Percentiles rank a stretch among this genome's conserved stretches.
These are phyloP conservation scores for Pluvialis apricaria DNA, from an alignment of 2,113 vertebrate genomes.

Conservation along the genomic window DNA sequence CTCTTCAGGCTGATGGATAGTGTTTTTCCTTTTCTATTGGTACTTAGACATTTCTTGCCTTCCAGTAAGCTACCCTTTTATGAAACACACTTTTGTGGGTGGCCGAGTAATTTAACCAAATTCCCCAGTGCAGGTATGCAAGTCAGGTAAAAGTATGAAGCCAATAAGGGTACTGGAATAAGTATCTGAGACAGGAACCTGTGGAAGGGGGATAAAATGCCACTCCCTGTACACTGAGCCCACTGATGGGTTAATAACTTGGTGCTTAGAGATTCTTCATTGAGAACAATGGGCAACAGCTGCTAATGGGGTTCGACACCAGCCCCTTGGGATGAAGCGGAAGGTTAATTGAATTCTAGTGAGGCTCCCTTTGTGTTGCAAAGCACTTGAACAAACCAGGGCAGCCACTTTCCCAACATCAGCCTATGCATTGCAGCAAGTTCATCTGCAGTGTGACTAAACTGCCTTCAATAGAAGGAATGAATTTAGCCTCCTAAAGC, in stretches of 20 bases:
- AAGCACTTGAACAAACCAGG: slow-evolving; percentile 8
- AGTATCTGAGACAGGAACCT: neutral
- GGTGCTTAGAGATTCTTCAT: neutral
- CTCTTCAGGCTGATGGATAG: neutral
- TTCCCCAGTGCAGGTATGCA: neutral
- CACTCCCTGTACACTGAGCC: neutral
- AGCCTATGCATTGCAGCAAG: neutral
- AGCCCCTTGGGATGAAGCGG: slow-evolving; percentile 1
- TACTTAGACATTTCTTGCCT: neutral
- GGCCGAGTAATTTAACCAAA: neutral
- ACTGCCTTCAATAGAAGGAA: neutral
- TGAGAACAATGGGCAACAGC: slow-evolving; percentile 11
- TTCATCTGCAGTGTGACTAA: neutral
- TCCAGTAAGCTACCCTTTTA: neutral
- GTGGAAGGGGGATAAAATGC: neutral
- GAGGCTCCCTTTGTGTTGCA: slow-evolving; percentile 4
- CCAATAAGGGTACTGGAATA: neutral
- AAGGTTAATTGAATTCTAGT: slow-evolving; percentile 33
- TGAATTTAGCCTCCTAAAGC: neutral
- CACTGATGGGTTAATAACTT: slow-evolving; percentile 28
- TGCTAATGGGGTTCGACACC: neutral
- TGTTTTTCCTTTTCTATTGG: neutral
- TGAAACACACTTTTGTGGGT: neutral
- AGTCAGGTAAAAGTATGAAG: neutral
- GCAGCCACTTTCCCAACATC: neutral